phyloP scores from a whole-genome alignment of 2,797 vertebrate species.

The Sciaenops ocellatus region DNA sequence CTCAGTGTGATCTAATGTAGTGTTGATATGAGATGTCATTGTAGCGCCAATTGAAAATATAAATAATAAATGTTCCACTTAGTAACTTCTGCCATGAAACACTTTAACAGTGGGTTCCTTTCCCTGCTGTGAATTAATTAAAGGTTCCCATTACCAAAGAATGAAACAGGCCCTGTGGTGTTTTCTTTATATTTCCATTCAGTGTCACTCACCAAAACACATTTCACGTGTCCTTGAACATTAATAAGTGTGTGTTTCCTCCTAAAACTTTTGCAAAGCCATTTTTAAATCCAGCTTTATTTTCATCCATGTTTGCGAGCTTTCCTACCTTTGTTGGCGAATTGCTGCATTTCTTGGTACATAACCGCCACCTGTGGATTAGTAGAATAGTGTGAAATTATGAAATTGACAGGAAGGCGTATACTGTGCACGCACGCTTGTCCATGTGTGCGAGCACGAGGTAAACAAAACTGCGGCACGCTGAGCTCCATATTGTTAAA shows the following conservation, averaged over 20 bases:
- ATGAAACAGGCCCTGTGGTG: not conserved
- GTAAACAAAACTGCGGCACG: too few relatives aligned
- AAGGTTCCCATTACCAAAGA: not conserved
- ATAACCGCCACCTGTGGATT: not conserved
- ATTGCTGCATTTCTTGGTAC: not conserved
- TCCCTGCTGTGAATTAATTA: not conserved
- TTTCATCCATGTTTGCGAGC: not conserved
- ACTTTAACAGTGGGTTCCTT: not conserved
- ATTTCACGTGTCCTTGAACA: not conserved
- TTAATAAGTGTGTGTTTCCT: not conserved
- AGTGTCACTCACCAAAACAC: not conserved
- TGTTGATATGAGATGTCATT: slow-evolving; percentile 11
- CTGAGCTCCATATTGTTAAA: too few relatives aligned
- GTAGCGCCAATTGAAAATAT: slow-evolving; percentile 10
- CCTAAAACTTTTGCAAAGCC: not conserved
- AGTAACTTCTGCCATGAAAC: not conserved
- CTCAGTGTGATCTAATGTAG: slow-evolving; percentile 4
- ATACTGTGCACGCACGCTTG: not conserved
- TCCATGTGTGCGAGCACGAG: too few relatives aligned
- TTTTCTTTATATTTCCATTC: not conserved
- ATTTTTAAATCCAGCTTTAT: not conserved
- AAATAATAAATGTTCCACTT: not conserved
- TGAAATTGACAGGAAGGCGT: not conserved
- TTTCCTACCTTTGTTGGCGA: too few relatives aligned
- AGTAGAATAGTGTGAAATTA: not conserved